Evolutionary conservation across 2,888 invertebrate genomes (phyloP).

Genomic region (Himalopsyche japonica): DNA sequence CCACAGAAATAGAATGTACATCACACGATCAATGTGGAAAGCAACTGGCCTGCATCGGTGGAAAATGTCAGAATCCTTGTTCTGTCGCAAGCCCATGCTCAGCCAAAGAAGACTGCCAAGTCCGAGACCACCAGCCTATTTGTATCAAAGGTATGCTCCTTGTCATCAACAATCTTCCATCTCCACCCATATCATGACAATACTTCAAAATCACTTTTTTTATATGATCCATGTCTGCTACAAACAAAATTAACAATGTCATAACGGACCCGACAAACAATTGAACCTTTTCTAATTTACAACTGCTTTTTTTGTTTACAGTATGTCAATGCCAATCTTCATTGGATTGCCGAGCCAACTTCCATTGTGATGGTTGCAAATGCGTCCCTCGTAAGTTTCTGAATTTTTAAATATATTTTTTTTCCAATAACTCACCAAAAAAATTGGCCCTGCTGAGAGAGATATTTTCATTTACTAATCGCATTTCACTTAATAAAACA

Average conservation of each 20-base stretch:
- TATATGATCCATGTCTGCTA: too few species aligned
- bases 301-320: constrained; percentile 46
- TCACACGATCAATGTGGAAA: constrained; percentile 78
- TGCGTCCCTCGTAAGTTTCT: constrained; percentile 64
- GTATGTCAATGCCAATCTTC: constrained; percentile 73
- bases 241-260: too few species aligned
- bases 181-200: background rate
- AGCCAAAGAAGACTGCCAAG: constrained; percentile 76
- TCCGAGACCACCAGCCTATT: constrained; percentile 80
- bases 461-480: too few species aligned
- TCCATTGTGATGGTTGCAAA: constrained; percentile 72
- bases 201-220: too few species aligned
- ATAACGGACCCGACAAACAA: too few species aligned
- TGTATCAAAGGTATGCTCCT: constrained; percentile 72
- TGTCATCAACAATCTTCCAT: constrained; percentile 7
- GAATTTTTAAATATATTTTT: background rate
- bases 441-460: too few species aligned
- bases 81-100: constrained; percentile 73
- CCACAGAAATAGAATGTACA: constrained; percentile 75
- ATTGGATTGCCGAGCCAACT: constrained; percentile 65
- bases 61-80: constrained; percentile 83
- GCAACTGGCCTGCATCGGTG: constrained; percentile 77
- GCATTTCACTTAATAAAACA: background rate
- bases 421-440: too few species aligned
- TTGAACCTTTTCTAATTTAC: background rate